Evolutionary conservation across 1,140 invertebrate genomes (phyloP), one percentile per base, ranked within the genome.

Genomic region (Orius insidiosus): DNA sequence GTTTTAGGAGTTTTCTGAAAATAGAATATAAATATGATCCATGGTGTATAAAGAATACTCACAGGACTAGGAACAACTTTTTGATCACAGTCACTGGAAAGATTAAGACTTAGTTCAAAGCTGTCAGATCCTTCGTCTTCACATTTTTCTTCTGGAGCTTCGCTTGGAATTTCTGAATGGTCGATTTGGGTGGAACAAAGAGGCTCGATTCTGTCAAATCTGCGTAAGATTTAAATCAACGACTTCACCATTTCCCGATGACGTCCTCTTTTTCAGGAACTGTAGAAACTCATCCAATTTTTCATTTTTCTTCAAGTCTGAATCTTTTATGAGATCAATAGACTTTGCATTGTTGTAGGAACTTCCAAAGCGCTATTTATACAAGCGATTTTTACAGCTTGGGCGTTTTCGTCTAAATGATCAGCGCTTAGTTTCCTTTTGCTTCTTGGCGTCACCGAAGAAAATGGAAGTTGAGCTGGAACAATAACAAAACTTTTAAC

Each of bases 321-420:
- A n/a, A n/a, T n/a, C n/a, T n/a, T n/a, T n/a, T n/a, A n/a, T n/a
- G n/a, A n/a, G n/a, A n/a, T n/a, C n/a, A n/a, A n/a, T n/a, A n/a
- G n/a, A n/a, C n/a, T n/a, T n/a, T n/a, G n/a, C n/a, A n/a, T n/a
- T n/a, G n/a, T n/a, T n/a, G n/a, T n/a, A n/a, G 8, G 5, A 9
- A 15, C 6, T 14, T 15, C 14, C 14, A 9, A 11, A 15, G 5
- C 31, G 5, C 11, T 32, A 15, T 31, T 32, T 44, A 32, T 44
- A 8, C 31, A 33, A 9, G 34, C 31, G 18, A 44, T 44, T 44
- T 44, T 44, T 9, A 32, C 31, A 1, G 19, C 13, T 14, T 44
- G 42, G 16, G 34, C 42, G 14, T 44, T 32, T 9, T 44, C 42
- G 30, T 24, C 34, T 11, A 37, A n/a, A 8, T 38, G 31, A 5